A percentile compares a stretch with the other conserved stretches of the same genome.
Conservation (phyloP, 2,888 invertebrate species). For the Agriopis leucophaearia region DNA sequence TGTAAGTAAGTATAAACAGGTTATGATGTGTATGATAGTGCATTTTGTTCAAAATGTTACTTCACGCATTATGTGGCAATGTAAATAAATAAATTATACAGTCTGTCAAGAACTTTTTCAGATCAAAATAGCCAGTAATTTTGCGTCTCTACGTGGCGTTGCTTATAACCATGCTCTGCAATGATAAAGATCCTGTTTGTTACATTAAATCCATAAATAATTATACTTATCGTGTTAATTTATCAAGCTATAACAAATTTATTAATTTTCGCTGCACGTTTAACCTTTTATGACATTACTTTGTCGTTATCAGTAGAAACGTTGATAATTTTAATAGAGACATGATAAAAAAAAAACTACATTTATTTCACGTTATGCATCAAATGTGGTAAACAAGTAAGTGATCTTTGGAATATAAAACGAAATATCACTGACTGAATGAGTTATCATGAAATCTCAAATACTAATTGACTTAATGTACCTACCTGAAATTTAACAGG, state of each 20-base stretch:
- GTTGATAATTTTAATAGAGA: conserved; percentile 8
- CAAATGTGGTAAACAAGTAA: background rate
- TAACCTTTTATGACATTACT: background rate
- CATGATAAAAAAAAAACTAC: background rate
- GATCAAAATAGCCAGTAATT: background rate
- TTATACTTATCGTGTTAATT: background rate
- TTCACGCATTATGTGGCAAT: no score
- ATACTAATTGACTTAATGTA: no score
- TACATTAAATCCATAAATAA: conserved; percentile 4
- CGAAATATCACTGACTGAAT: no score
- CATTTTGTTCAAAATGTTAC: no score
- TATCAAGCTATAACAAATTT: background rate
- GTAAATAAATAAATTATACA: no score
- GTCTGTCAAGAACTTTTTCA: background rate
- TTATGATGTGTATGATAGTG: no score
- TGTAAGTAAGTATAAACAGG: no score
- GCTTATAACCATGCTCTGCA: background rate
- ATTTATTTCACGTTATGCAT: background rate
- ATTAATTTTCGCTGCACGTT: background rate
- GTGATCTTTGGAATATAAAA: background rate
- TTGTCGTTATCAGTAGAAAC: conserved; percentile 9
- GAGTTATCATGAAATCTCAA: no score
- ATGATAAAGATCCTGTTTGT: background rate
- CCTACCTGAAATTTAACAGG: no score
- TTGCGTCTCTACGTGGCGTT: background rate